Base-by-base conservation (phyloP, 2,888 invertebrate species). In the Atrina japonica region DNA sequence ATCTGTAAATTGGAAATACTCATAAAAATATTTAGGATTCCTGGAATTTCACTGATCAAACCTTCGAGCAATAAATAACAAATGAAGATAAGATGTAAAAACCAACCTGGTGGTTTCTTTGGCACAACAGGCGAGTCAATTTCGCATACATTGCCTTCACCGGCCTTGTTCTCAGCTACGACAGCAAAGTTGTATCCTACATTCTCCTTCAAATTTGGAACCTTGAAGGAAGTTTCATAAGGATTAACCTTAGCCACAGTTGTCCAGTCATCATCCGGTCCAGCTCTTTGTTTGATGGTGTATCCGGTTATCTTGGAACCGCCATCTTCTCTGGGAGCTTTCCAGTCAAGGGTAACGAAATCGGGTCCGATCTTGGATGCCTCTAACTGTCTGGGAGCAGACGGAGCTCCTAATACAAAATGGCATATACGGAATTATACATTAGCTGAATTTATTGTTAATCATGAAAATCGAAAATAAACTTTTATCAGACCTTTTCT, bases 41-140 rank as follows among this genome's bases (percentile, higher is more conserved):
- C n/a, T n/a, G n/a, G n/a, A n/a, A n/a, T n/a, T n/a, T n/a, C n/a
- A n/a, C n/a, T n/a, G n/a, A n/a, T n/a, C n/a, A n/a, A n/a, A n/a
- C n/a, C n/a, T n/a, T n/a, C n/a, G n/a, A n/a, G n/a, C n/a, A n/a
- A n/a, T n/a, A n/a, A n/a, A n/a, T n/a, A n/a, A n/a, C n/a, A n/a
- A n/a, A n/a, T n/a, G n/a, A n/a, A n/a, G n/a, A n/a, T n/a, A n/a
- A n/a, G n/a, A n/a, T n/a, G n/a, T n/a, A n/a, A n/a, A n/a, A 11
- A 2, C 16, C 9, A 91, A 95, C 95, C 86, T 70, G 67, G 74
- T 56, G 76, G 84, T 76, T 78, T 82, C 78, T 81, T 81, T 71
- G 78, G 86, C 77, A 71, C 78, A 45, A 68, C 84, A 11, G 83
- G 66, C 43, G 77, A 75, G 16, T 83, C 81, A 16, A 85, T 83